A percentile compares a stretch with the other conserved stretches of the same genome.
These are phyloP conservation scores for Phyllostomus hastatus DNA, from an alignment of 2,113 vertebrate genomes.

Conservation along the genomic window DNA sequence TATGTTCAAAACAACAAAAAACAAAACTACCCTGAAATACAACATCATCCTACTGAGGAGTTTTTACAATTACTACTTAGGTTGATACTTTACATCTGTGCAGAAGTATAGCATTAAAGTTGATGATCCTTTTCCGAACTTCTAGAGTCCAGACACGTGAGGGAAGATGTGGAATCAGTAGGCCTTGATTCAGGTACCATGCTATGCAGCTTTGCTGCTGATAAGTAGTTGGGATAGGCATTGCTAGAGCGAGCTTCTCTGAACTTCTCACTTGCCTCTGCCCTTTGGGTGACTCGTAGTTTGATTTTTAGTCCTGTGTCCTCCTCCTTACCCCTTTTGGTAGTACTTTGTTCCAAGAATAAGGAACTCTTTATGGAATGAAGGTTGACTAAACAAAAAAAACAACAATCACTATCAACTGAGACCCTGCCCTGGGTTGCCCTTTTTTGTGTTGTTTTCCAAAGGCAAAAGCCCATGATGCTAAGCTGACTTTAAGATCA, in stretches of 20 bases:
- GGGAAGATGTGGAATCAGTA: slow-evolving; percentile 58
- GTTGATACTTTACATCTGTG: not conserved
- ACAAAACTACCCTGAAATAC: not conserved
- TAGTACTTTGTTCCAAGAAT: slow-evolving; percentile 9
- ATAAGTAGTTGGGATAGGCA: slow-evolving; percentile 58
- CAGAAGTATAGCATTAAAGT: slow-evolving; percentile 1
- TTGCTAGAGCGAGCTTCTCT: slow-evolving; percentile 50
- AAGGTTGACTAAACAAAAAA: not conserved
- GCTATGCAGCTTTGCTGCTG: slow-evolving; percentile 48
- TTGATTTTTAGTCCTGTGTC: not conserved
- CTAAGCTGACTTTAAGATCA: not conserved
- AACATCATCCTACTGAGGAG: not conserved
- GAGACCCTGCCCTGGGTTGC: not conserved
- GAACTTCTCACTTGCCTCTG: slow-evolving; percentile 22
- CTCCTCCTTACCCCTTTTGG: not conserved
- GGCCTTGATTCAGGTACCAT: slow-evolving; percentile 72
- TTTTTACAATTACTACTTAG: not conserved
- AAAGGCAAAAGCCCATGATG: not conserved
- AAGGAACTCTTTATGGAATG: not conserved
- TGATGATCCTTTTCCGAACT: slow-evolving; percentile 45
- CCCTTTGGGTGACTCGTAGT: not conserved
- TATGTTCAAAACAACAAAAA: not conserved
- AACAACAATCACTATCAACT: not conserved
- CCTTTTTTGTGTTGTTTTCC: not conserved
- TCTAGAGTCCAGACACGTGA: slow-evolving; percentile 61